Percentiles rank a stretch among this genome's conserved stretches.
Evolutionary conservation across 2,888 invertebrate genomes (phyloP).

Genomic region (Pristionchus japonicus): DNA sequence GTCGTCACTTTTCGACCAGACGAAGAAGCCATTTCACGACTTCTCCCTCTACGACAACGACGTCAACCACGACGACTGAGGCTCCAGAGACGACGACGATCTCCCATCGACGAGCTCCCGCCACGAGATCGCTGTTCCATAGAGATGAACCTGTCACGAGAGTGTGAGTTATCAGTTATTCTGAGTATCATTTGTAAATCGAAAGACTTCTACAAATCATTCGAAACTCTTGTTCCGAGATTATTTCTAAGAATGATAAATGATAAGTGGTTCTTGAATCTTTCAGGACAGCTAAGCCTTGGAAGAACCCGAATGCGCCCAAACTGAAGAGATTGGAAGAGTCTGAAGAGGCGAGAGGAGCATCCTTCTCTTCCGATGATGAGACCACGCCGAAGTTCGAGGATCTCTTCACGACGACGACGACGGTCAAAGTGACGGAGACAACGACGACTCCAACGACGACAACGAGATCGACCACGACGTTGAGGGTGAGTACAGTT

Average conservation of each 20-base stretch:
- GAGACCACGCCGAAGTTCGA: conserved; percentile 43
- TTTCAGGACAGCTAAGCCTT: conserved; percentile 39
- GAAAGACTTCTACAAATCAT: neutral
- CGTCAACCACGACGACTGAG: conserved; percentile 25
- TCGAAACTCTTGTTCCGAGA: neutral
- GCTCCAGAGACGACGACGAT: conserved; percentile 10
- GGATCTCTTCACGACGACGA: conserved; percentile 39
- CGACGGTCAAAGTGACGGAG: neutral
- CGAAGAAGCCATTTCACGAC: conserved; percentile 40
- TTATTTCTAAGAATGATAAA: neutral
- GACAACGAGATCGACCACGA: conserved; percentile 37
- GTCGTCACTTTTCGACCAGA: neutral
- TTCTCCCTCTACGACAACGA: conserved; percentile 26
- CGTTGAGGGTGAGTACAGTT: neutral
- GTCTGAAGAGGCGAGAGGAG: neutral
- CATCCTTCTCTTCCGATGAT: conserved; percentile 5
- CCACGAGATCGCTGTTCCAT: neutral
- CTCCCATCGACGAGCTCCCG: conserved; percentile 13
- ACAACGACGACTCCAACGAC: conserved; percentile 45
- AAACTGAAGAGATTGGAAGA: neutral
- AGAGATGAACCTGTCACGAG: conserved; percentile 2
- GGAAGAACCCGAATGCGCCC: conserved; percentile 43
- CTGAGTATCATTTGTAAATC: neutral
- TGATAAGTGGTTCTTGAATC: neutral
- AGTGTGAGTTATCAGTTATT: neutral